phyloP scores from a whole-genome alignment of 2,113 vertebrate species.

The Scomber colias region DNA sequence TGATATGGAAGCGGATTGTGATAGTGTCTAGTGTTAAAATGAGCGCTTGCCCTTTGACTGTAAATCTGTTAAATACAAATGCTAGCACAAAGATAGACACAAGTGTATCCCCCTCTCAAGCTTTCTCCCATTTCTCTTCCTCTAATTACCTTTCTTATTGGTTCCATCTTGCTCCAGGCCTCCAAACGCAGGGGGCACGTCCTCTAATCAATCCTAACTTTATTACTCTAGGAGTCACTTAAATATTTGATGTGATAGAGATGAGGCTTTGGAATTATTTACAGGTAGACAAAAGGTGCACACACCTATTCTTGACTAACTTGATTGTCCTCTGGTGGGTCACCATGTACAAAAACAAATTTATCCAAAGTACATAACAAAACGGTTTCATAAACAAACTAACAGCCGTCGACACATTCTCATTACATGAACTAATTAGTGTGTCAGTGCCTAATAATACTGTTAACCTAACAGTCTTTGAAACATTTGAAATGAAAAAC shows the following conservation, averaged over 20 bases:
- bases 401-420: neutral
- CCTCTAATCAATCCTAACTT: conserved; percentile 74
- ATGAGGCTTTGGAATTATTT: conserved; percentile 62
- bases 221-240: conserved; percentile 69
- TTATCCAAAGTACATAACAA: neutral
- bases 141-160: conserved; percentile 72
- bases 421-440: neutral
- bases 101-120: conserved; percentile 1
- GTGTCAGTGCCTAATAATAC: neutral
- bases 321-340: conserved; percentile 13
- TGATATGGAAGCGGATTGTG: conserved; percentile 1
- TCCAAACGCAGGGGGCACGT: conserved; percentile 45
- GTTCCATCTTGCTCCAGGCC: conserved; percentile 58
- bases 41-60: conserved; percentile 26
- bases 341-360: neutral
- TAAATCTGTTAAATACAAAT: conserved; percentile 33
- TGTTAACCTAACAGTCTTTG: neutral
- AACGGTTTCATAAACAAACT: neutral
- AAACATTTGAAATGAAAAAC: neutral
- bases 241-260: conserved; percentile 74
- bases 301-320: conserved; percentile 15
- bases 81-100: conserved; percentile 27
- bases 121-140: conserved; percentile 30
- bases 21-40: neutral
- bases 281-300: conserved; percentile 47